Evolutionary conservation across 2,888 invertebrate genomes (phyloP).

Genomic region (Hartigia nigra): DNA sequence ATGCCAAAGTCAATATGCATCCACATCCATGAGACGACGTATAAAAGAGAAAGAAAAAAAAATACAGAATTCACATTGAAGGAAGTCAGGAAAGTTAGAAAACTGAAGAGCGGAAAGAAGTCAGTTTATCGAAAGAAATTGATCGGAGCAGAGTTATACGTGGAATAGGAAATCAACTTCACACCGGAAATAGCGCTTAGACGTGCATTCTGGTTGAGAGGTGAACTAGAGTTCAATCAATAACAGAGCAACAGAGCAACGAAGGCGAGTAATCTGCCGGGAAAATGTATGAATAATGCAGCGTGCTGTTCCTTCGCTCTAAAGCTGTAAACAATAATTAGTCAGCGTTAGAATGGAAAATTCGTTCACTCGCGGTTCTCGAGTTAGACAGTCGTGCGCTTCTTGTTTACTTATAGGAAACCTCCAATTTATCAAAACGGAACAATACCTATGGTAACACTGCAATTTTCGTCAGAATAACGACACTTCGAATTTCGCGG

Average conservation of each 20-base stretch:
- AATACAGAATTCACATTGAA: not conserved
- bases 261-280: constrained; percentile 37
- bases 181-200: not conserved
- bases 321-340: constrained; percentile 32
- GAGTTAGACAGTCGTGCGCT: not conserved
- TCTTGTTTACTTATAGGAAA: not conserved
- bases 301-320: constrained; percentile 22
- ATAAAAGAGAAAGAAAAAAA: not conserved
- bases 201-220: not conserved
- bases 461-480: not conserved
- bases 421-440: not conserved
- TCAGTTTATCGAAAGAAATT: not conserved
- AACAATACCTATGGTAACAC: not conserved
- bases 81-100: not conserved
- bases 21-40: not conserved
- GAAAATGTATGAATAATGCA: constrained; percentile 42
- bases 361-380: not conserved
- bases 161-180: not conserved
- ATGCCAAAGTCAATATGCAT: not conserved
- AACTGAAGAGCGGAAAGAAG: not conserved
- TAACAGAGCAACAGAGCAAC: constrained; percentile 37
- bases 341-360: constrained; percentile 31
- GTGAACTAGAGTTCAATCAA: constrained; percentile 26
- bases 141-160: not conserved
- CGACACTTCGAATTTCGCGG: not conserved